These are phyloP conservation scores for Austrolebias charrua DNA, from an alignment of 2,797 vertebrate genomes.

Conservation along the genomic window DNA sequence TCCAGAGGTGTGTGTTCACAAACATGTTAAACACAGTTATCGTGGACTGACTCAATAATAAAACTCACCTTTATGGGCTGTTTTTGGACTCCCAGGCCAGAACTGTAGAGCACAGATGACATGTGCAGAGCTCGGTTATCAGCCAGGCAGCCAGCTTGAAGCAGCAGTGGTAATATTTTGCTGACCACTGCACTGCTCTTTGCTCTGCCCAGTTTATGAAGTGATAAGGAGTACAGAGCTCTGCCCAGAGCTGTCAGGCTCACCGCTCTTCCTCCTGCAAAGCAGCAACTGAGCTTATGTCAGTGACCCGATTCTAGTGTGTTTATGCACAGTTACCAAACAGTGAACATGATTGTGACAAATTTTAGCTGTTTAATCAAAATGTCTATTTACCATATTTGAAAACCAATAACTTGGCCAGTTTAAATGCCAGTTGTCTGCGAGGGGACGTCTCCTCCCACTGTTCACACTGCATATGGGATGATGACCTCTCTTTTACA, in stretches of 20 bases:
- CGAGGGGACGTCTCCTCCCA: slow-evolving; percentile 58
- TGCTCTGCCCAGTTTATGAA: slow-evolving; percentile 56
- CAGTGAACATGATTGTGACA: neutral
- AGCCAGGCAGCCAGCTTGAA: slow-evolving; percentile 81
- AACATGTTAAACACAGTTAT: neutral
- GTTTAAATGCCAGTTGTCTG: slow-evolving; percentile 52
- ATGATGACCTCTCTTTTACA: slow-evolving; percentile 10
- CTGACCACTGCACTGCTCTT: slow-evolving; percentile 44
- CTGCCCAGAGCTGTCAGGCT: slow-evolving; percentile 61
- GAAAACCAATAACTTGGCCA: slow-evolving; percentile 56
- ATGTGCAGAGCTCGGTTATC: slow-evolving; percentile 75
- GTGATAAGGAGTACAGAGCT: slow-evolving; percentile 68
- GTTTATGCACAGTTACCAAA: neutral
- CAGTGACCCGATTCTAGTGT: neutral
- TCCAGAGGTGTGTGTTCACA: slow-evolving; percentile 26
- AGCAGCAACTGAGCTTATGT: slow-evolving; percentile 10
- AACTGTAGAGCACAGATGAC: slow-evolving; percentile 75
- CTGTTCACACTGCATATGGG: slow-evolving; percentile 49
- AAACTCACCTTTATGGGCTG: slow-evolving; percentile 72
- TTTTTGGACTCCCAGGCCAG: slow-evolving; percentile 71
- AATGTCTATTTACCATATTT: slow-evolving; percentile 64
- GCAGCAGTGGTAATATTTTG: slow-evolving; percentile 71
- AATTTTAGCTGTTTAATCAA: neutral
- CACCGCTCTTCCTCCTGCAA: slow-evolving; percentile 49
- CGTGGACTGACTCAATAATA: neutral